Evolutionary conservation across 2,888 invertebrate species (phyloP).

Genomic region (Drosophila peninsularis): DNA sequence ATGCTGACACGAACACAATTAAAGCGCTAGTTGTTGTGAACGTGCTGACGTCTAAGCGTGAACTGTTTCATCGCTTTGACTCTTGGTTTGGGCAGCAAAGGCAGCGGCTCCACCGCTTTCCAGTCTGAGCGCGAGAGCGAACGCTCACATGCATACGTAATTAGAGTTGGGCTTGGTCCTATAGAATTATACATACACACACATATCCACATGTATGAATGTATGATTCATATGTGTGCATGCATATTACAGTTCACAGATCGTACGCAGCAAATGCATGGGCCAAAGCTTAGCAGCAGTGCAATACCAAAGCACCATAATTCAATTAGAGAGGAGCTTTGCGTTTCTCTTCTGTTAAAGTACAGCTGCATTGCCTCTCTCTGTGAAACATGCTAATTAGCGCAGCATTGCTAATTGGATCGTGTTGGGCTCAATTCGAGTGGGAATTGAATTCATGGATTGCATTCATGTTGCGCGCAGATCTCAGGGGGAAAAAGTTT

Average conservation of each 20-base stretch:
- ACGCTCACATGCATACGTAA: slow-evolving; percentile 34
- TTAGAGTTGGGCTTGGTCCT: slow-evolving; percentile 29
- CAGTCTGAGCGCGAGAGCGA: slow-evolving; percentile 53
- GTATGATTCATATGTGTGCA: not conserved
- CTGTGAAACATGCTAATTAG: slow-evolving; percentile 1
- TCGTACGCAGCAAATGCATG: slow-evolving; percentile 23
- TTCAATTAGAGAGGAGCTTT: not conserved
- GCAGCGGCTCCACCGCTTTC: slow-evolving; percentile 39
- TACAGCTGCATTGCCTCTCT: slow-evolving; percentile 1
- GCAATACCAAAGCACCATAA: not conserved
- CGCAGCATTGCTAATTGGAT: slow-evolving; percentile 3
- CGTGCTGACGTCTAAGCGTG: slow-evolving; percentile 57
- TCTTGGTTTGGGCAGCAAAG: slow-evolving; percentile 14
- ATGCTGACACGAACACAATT: slow-evolving; percentile 21
- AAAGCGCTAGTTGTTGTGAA: slow-evolving; percentile 47
- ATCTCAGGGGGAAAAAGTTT: slow-evolving; percentile 13
- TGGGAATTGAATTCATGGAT: slow-evolving; percentile 12
- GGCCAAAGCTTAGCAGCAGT: not conserved
- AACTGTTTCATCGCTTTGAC: slow-evolving; percentile 52
- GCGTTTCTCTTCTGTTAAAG: not conserved
- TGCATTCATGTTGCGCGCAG: not conserved
- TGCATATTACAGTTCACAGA: slow-evolving; percentile 42
- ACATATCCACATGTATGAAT: slow-evolving; percentile 3
- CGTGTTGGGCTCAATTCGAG: slow-evolving; percentile 14
- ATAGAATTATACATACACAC: not conserved